phyloP scores from a whole-genome alignment of 2,888 invertebrate genomes.

The Tenthredo distinguenda region DNA sequence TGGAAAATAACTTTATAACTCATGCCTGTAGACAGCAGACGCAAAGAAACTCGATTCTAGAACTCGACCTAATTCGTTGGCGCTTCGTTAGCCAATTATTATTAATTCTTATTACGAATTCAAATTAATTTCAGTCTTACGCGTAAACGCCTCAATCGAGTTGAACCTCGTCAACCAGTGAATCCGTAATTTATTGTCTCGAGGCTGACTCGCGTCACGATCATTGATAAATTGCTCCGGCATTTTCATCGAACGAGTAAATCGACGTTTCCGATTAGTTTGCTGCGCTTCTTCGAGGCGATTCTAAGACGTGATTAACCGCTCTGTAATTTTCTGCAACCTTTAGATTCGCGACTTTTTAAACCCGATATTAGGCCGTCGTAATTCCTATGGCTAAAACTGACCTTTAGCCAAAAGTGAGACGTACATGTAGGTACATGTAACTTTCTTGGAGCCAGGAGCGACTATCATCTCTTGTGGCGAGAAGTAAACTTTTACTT shows the following conservation, averaged over 20 bases:
- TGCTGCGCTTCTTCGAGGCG: no score
- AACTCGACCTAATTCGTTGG: constrained; percentile 14
- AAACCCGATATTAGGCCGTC: not conserved
- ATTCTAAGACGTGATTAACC: not conserved
- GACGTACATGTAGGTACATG: not conserved
- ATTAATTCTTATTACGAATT: not conserved
- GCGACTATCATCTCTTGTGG: not conserved
- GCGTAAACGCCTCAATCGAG: not conserved
- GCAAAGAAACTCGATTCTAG: constrained; percentile 27
- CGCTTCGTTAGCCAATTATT: not conserved
- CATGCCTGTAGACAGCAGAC: not conserved
- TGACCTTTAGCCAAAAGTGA: not conserved
- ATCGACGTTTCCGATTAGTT: constrained; percentile 23
- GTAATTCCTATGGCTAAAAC: not conserved
- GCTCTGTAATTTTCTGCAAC: not conserved
- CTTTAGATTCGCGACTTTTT: not conserved
- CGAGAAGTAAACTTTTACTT: not conserved
- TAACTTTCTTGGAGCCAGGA: not conserved
- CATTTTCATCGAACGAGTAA: constrained; percentile 25
- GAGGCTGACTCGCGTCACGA: constrained; percentile 28
- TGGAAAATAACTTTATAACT: not conserved
- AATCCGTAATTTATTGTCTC: constrained; percentile 22
- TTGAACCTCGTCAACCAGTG: not conserved
- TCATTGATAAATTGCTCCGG: not conserved
- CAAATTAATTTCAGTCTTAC: not conserved